These are phyloP conservation scores for Colostygia pectinataria DNA, from an alignment of 2,888 invertebrate genomes.

Conservation along the genomic window DNA sequence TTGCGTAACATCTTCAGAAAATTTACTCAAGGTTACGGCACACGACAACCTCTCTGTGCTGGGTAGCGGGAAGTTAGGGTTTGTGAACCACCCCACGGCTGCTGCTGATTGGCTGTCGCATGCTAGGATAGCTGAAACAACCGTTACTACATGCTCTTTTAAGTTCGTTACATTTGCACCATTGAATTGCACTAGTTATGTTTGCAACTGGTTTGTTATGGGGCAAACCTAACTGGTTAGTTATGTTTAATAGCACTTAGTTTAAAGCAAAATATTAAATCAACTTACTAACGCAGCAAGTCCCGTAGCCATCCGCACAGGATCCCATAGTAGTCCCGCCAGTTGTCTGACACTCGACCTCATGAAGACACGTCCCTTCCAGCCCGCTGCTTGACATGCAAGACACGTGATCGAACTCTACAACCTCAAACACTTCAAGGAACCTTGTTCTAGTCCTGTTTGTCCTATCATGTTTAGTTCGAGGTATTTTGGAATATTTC, in stretches of 20 bases:
- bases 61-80: constrained; percentile 86
- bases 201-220: too few relatives aligned
- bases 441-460: constrained; percentile 61
- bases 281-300: constrained; percentile 89
- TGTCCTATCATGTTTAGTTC: constrained; percentile 13
- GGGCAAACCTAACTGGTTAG: too few relatives aligned
- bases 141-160: too few relatives aligned
- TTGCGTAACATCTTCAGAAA: constrained; percentile 84
- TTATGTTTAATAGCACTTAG: too few relatives aligned
- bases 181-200: too few relatives aligned
- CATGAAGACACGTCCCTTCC: constrained; percentile 88
- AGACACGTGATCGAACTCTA: constrained; percentile 86
- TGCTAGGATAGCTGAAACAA: constrained; percentile 81
- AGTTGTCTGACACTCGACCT: constrained; percentile 84
- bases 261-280: too few relatives aligned
- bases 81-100: constrained; percentile 88
- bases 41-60: constrained; percentile 84
- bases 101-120: constrained; percentile 86
- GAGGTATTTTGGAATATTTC: constrained; percentile 41
- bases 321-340: constrained; percentile 85
- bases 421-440: constrained; percentile 87
- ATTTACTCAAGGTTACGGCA: constrained; percentile 84
- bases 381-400: constrained; percentile 83
- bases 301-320: constrained; percentile 89
- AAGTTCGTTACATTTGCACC: too few relatives aligned